Conservation (phyloP, 2,888 invertebrate genomes). For the Drosophila pegasa region DNA sequence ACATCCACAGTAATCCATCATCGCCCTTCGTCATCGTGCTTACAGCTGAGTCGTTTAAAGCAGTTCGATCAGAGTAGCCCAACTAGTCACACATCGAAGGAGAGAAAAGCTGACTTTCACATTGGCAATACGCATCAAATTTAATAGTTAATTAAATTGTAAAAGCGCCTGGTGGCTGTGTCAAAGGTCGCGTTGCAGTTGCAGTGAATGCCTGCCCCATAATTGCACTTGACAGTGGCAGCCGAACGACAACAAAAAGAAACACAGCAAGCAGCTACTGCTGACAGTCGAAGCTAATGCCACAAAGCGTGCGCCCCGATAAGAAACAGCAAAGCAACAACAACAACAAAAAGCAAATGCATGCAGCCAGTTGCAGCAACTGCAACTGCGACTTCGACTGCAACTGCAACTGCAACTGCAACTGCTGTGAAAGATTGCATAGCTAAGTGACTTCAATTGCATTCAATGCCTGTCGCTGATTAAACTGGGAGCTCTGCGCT, state of each 20-base stretch:
- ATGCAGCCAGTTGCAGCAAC: conserved; percentile 21
- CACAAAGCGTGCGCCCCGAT: conserved; percentile 59
- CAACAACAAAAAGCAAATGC: conserved; percentile 11
- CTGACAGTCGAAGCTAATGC: conserved; percentile 59
- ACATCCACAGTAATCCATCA: conserved; percentile 4
- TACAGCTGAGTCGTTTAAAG: neutral
- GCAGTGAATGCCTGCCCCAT: conserved; percentile 67
- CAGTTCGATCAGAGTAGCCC: neutral
- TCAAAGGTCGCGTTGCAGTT: conserved; percentile 60
- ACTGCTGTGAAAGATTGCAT: conserved; percentile 72
- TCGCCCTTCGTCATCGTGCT: neutral
- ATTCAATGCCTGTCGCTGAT: conserved; percentile 71
- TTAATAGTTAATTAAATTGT: conserved; percentile 58
- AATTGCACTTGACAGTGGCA: conserved; percentile 78
- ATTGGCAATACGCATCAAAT: conserved; percentile 36
- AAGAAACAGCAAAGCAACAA: conserved; percentile 28
- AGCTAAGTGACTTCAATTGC: conserved; percentile 78
- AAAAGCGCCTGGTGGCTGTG: conserved; percentile 50
- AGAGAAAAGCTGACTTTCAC: conserved; percentile 19
- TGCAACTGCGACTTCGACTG: conserved; percentile 1
- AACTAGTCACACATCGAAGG: neutral
- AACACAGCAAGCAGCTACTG: conserved; percentile 37
- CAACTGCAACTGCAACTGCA: conserved; percentile 19
- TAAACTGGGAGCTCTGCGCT: conserved; percentile 56
- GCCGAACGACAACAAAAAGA: conserved; percentile 42